phyloP scores from a whole-genome alignment of 2,888 invertebrate species.

The Hipparchia semele region DNA sequence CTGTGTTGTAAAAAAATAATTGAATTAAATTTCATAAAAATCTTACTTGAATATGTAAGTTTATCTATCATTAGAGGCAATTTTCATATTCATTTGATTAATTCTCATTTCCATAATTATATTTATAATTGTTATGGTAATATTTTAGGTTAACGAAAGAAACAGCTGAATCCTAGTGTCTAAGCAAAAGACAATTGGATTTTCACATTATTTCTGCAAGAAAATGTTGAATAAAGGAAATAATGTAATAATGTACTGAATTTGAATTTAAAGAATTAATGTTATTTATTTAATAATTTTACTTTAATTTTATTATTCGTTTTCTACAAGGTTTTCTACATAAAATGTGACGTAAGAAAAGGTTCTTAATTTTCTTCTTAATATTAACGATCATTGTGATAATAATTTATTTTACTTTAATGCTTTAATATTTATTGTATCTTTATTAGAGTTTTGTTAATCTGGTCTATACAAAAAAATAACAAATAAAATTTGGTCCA shows the following conservation, averaged over 20 bases:
- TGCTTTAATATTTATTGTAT: neutral
- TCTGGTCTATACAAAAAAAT: neutral
- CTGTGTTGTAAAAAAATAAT: slow-evolving; percentile 75
- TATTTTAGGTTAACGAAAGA: slow-evolving; percentile 8
- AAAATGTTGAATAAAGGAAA: neutral
- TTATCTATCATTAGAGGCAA: slow-evolving; percentile 33
- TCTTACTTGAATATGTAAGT: slow-evolving; percentile 33
- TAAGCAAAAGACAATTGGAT: neutral
- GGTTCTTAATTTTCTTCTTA: neutral
- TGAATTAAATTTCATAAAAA: slow-evolving; percentile 47
- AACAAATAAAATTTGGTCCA: neutral
- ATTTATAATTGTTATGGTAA: slow-evolving; percentile 18
- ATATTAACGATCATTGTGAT: neutral
- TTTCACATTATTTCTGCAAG: neutral
- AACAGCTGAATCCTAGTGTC: neutral
- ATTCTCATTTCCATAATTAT: slow-evolving; percentile 28
- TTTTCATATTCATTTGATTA: slow-evolving; percentile 32
- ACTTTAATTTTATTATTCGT: no score
- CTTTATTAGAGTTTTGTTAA: neutral
- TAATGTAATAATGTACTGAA: neutral
- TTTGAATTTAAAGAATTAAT: neutral
- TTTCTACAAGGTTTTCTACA: no score
- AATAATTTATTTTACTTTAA: neutral
- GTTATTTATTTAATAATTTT: neutral
- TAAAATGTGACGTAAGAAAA: no score